phyloP scores from a whole-genome alignment of 2,888 invertebrate genomes.

The Phorcus lineatus region DNA sequence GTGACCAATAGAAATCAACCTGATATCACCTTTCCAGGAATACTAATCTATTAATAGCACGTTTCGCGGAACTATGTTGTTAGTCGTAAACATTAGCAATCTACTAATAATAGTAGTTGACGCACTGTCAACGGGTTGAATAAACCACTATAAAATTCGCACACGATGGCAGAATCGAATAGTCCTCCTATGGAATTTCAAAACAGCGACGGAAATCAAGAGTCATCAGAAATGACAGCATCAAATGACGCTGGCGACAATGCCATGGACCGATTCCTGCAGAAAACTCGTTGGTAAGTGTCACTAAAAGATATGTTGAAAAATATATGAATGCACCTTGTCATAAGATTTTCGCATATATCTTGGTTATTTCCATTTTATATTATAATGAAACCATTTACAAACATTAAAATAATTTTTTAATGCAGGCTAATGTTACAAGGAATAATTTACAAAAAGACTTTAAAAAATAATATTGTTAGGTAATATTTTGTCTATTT shows the following conservation, averaged over 20 bases:
- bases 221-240: not conserved
- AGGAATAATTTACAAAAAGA: too few relatives aligned
- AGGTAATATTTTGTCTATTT: too few relatives aligned
- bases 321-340: too few relatives aligned
- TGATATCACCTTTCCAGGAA: slow-evolving; percentile 37
- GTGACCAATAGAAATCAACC: not conserved
- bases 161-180: slow-evolving; percentile 20
- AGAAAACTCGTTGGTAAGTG: slow-evolving; percentile 44
- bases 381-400: too few relatives aligned
- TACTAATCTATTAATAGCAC: slow-evolving; percentile 28
- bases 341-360: too few relatives aligned
- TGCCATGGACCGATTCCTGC: slow-evolving; percentile 39
- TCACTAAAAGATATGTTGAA: too few relatives aligned
- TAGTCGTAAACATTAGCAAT: not conserved
- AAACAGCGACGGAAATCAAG: not conserved
- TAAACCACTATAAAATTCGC: not conserved
- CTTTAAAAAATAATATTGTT: too few relatives aligned
- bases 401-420: too few relatives aligned
- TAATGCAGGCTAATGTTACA: too few relatives aligned
- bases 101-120: slow-evolving; percentile 14
- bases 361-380: too few relatives aligned
- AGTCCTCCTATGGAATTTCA: not conserved
- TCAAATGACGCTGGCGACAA: not conserved
- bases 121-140: not conserved
- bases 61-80: slow-evolving; percentile 18